Evolutionary conservation across 2,113 vertebrate genomes (phyloP).

Genomic region (Platanista minor): DNA sequence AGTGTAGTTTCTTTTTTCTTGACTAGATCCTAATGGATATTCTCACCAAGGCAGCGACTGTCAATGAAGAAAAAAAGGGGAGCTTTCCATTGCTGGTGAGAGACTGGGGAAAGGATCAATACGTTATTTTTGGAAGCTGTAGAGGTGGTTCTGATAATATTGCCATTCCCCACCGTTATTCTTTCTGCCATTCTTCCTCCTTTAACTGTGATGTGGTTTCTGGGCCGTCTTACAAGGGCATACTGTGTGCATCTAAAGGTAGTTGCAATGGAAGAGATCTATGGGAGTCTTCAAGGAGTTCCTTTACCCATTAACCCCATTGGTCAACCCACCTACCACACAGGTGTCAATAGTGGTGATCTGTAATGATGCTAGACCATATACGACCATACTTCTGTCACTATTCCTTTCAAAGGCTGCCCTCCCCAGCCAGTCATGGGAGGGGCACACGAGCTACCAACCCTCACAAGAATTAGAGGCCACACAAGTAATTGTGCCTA

Average conservation of each 20-base stretch:
- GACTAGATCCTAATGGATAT: conserved; percentile 24
- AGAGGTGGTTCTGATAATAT: conserved; percentile 41
- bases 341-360: background rate
- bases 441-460: background rate
- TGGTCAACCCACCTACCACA: background rate
- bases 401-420: background rate
- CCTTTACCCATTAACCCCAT: background rate
- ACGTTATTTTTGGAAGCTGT: conserved; percentile 28
- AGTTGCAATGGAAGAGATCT: background rate
- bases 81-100: conserved; percentile 37
- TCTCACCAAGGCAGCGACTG: background rate
- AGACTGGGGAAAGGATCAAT: conserved; percentile 24
- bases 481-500: background rate
- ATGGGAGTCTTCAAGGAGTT: background rate
- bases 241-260: background rate
- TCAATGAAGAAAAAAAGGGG: conserved; percentile 6
- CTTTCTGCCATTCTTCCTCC: conserved; percentile 33
- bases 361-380: background rate
- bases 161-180: background rate
- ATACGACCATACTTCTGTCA: background rate
- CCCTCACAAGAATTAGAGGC: background rate
- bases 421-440: background rate
- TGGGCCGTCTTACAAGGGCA: background rate
- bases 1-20: background rate
- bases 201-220: conserved; percentile 1